Base-by-base conservation (phyloP, 2,888 invertebrate species). In the Cordilura impudica region DNA sequence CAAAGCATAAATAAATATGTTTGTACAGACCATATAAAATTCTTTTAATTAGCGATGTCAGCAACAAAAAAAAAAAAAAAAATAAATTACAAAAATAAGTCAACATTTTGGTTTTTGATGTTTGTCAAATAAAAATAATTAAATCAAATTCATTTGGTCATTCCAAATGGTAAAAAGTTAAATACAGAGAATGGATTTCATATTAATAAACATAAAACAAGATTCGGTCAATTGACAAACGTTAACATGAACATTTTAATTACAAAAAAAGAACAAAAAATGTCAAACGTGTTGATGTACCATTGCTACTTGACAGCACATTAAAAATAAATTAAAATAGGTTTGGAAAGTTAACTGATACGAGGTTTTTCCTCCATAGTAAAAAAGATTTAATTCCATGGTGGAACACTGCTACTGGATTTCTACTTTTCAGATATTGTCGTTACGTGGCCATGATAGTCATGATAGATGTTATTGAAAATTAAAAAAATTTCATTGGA, bases 11-110 rank as follows among this genome's bases (percentile, higher is more conserved):
- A 56, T 56, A 47, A 16, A 53, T 49, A 49, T 61, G 23, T 12
- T 8, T 61, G 35, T 45, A 26, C 18, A 61, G 35, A 49, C 69
- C 69, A 54, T 7, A 35, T 12, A 39, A 26, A n/a, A 29, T 61
- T 56, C 26, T 39, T 39, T 61, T 69, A 75, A 75, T 69, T 69
- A 69, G 69, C 54, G 14, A 4, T 49, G 47, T 51, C 23, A 53
- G 39, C 35, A 53, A 10, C 2, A 16, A 16, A 56, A 69, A 14
- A 4, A 7, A 39, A 16, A 10, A 18, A 7, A n/a, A 26, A 56
- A 67, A 54, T n/a, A 65, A 31, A 51, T 8, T 3, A 4, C 7
- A 51, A 51, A 65, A 47, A 31, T 49, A 61, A 53, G 29, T 49
- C n/a, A 67, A 66, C 16, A 60, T 18, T 8, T 51, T 53, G 45